Evolutionary conservation across 2,113 vertebrate species (phyloP).

Genomic region (Oryzias melastigma): DNA sequence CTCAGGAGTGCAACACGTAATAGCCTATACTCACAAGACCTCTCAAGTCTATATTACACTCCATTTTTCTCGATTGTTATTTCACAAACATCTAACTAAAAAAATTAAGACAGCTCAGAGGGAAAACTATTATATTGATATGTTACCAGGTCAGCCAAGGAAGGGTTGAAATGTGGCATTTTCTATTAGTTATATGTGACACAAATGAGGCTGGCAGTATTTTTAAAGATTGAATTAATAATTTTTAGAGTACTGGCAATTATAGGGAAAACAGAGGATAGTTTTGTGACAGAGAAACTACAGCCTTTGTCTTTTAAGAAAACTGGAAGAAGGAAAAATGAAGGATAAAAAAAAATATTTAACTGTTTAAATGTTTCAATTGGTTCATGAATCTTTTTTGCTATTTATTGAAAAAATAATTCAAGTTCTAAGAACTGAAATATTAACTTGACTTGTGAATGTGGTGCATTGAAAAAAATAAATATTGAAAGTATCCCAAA

Average conservation of each 20-base stretch:
- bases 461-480: no score
- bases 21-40: slow-evolving; percentile 17
- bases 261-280: slow-evolving; percentile 42
- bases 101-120: slow-evolving; percentile 47
- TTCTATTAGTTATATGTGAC: slow-evolving; percentile 44
- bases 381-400: no score
- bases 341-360: no score
- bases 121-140: slow-evolving; percentile 38
- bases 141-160: slow-evolving; percentile 32
- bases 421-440: no score
- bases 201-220: slow-evolving; percentile 47
- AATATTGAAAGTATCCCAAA: no score
- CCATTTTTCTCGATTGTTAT: slow-evolving; percentile 68
- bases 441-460: no score
- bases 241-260: slow-evolving; percentile 59
- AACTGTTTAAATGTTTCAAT: no score
- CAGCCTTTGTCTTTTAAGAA: slow-evolving; percentile 41
- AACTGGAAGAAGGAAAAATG: slow-evolving; percentile 38
- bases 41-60: slow-evolving; percentile 36
- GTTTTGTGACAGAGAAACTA: slow-evolving; percentile 26
- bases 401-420: no score
- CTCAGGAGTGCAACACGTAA: slow-evolving; percentile 40
- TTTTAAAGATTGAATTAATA: slow-evolving; percentile 35
- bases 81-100: slow-evolving; percentile 58
- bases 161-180: slow-evolving; percentile 30